These are phyloP conservation scores for Scaptomyza parva DNA, from an alignment of 2,888 invertebrate species.

Conservation along the genomic window DNA sequence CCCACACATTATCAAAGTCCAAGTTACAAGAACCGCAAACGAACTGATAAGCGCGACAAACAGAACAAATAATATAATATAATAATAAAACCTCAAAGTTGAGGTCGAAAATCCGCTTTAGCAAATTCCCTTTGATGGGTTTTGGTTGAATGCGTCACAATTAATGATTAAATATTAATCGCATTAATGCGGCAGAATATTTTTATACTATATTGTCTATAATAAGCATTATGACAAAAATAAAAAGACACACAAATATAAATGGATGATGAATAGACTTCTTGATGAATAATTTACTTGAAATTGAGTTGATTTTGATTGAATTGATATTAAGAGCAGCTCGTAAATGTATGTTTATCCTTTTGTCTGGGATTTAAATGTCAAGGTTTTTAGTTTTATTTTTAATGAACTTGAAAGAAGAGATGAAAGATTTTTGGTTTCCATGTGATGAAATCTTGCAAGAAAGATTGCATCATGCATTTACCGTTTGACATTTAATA, in stretches of 20 bases:
- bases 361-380: not conserved
- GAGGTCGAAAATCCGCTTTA: constrained; percentile 7
- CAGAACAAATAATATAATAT: too few relatives aligned
- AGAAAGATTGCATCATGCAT: constrained; percentile 12
- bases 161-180: constrained; percentile 54
- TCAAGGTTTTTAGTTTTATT: too few relatives aligned
- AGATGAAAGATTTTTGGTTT: not conserved
- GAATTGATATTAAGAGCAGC: not conserved
- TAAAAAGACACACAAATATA: constrained; percentile 1
- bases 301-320: not conserved
- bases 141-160: constrained; percentile 6
- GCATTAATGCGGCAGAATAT: constrained; percentile 42
- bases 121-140: constrained; percentile 39
- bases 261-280: constrained; percentile 1
- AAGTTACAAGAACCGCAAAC: constrained; percentile 32
- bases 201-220: constrained; percentile 13
- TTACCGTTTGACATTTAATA: not conserved
- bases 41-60: constrained; percentile 50
- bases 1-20: constrained; percentile 8
- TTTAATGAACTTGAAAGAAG: not conserved
- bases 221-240: constrained; percentile 43
- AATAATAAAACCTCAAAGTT: not conserved
- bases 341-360: not conserved
- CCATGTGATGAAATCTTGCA: constrained; percentile 9
- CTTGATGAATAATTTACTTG: constrained; percentile 11